phyloP scores from a whole-genome alignment of 1,140 invertebrate genomes.

The Hydropsyche tenuis region DNA sequence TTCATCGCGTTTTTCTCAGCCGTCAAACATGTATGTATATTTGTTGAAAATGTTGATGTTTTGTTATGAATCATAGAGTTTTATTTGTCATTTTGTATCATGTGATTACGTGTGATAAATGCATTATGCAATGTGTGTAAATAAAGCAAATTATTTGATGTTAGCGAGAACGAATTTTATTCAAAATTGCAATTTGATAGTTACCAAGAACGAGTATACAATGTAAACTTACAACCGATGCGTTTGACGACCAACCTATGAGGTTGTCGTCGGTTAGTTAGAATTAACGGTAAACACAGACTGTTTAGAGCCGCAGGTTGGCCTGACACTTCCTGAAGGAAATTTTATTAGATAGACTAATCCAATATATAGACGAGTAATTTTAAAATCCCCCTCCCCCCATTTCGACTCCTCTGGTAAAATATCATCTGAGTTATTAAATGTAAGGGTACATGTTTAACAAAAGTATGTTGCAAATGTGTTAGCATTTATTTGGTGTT shows the following conservation, averaged over 20 bases:
- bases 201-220: slow-evolving; percentile 28
- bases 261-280: slow-evolving; percentile 22
- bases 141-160: slow-evolving; percentile 39
- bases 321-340: slow-evolving; percentile 24
- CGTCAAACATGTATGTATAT: slow-evolving; percentile 34
- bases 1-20: slow-evolving; percentile 27
- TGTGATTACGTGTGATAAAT: slow-evolving; percentile 39
- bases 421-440: slow-evolving; percentile 24
- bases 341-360: slow-evolving; percentile 28
- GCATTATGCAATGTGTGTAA: slow-evolving; percentile 39
- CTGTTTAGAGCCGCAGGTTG: slow-evolving; percentile 26
- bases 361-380: slow-evolving; percentile 28
- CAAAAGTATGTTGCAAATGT: slow-evolving; percentile 35
- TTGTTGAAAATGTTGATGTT: slow-evolving; percentile 36
- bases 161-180: slow-evolving; percentile 38
- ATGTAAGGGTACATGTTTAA: slow-evolving; percentile 32
- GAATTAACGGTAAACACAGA: slow-evolving; percentile 26
- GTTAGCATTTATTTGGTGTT: slow-evolving; percentile 46
- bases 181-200: slow-evolving; percentile 34
- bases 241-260: slow-evolving; percentile 6
- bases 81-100: slow-evolving; percentile 37
- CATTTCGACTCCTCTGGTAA: slow-evolving; percentile 20
- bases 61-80: slow-evolving; percentile 37
- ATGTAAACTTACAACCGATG: slow-evolving; percentile 8
- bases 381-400: background rate